Evolutionary conservation across 2,113 vertebrate genomes (phyloP).

Genomic region (Natator depressus): DNA sequence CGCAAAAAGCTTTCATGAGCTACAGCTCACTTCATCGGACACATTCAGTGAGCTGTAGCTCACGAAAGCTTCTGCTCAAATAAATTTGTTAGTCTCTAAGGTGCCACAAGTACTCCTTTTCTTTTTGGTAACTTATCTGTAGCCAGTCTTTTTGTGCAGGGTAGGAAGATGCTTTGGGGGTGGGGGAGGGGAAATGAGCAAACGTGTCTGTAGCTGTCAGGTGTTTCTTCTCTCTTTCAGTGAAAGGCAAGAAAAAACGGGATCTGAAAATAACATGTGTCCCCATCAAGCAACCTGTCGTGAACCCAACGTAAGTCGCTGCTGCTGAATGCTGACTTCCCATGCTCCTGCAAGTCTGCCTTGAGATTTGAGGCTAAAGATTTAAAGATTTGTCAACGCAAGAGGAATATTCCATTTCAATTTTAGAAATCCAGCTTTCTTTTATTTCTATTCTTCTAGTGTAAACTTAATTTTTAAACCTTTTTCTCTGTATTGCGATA

Average conservation of each 20-base stretch:
- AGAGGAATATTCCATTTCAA: not conserved
- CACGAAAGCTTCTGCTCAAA: too few relatives aligned
- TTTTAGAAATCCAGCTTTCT: not conserved
- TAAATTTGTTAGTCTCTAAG: too few relatives aligned
- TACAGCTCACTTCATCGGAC: too few relatives aligned
- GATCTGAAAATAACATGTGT: conserved; percentile 79
- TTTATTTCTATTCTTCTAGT: not conserved
- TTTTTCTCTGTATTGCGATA: not conserved
- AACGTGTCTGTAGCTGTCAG: not conserved
- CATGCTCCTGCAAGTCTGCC: not conserved
- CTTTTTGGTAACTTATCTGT: not conserved
- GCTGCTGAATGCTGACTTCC: not conserved
- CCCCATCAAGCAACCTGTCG: conserved; percentile 72
- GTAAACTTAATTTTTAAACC: not conserved
- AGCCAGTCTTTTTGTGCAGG: not conserved
- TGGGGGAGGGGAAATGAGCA: not conserved
- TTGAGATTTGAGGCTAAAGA: not conserved
- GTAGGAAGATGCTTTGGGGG: not conserved
- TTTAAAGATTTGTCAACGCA: not conserved
- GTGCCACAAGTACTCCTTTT: too few relatives aligned
- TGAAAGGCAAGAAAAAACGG: conserved; percentile 78
- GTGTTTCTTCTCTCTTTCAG: conserved; percentile 49
- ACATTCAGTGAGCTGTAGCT: too few relatives aligned
- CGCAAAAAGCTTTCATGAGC: too few relatives aligned
- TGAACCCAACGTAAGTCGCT: conserved; percentile 81